Percentiles rank a stretch among this genome's conserved stretches.
These are phyloP conservation scores for Hemichromis elongatus DNA, from an alignment of 2,113 vertebrate genomes.

Conservation along the genomic window DNA sequence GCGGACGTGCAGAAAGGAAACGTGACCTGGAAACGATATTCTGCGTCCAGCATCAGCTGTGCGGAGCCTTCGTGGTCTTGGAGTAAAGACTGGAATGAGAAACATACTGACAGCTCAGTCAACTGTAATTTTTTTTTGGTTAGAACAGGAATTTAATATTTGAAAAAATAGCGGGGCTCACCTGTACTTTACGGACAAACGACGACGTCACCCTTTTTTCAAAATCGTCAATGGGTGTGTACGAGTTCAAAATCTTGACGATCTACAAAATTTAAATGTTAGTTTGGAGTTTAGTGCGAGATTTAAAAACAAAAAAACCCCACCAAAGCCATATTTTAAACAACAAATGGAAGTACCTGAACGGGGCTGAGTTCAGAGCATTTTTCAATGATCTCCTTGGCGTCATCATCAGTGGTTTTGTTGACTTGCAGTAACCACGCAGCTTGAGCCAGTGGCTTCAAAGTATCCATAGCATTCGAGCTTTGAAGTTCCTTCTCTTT, in stretches of 20 bases:
- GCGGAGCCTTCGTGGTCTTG: conserved; percentile 78
- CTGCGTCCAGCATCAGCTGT: conserved; percentile 87
- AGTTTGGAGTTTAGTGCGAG: background rate
- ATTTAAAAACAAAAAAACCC: fast-evolving
- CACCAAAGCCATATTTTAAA: background rate
- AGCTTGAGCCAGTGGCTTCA: conserved; percentile 87
- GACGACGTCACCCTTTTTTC: conserved; percentile 92
- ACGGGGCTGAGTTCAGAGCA: conserved; percentile 86
- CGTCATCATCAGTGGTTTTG: conserved; percentile 91
- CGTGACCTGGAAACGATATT: conserved; percentile 90
- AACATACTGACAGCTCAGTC: background rate
- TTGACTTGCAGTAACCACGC: conserved; percentile 97
- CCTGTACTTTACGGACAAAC: conserved; percentile 96
- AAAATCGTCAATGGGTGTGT: conserved; percentile 96
- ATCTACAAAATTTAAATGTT: conserved; percentile 72
- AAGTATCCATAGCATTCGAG: conserved; percentile 82
- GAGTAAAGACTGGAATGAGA: conserved; percentile 78
- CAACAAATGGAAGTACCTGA: conserved; percentile 76
- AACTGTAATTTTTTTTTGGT: background rate
- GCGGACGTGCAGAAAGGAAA: conserved; percentile 88
- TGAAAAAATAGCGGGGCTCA: conserved; percentile 33
- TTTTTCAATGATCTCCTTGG: conserved; percentile 82
- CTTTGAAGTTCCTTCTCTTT: conserved; percentile 88
- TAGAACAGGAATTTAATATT: background rate
- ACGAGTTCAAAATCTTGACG: conserved; percentile 95